phyloP scores from a whole-genome alignment of 2,113 vertebrate genomes.

The Sorex araneus region DNA sequence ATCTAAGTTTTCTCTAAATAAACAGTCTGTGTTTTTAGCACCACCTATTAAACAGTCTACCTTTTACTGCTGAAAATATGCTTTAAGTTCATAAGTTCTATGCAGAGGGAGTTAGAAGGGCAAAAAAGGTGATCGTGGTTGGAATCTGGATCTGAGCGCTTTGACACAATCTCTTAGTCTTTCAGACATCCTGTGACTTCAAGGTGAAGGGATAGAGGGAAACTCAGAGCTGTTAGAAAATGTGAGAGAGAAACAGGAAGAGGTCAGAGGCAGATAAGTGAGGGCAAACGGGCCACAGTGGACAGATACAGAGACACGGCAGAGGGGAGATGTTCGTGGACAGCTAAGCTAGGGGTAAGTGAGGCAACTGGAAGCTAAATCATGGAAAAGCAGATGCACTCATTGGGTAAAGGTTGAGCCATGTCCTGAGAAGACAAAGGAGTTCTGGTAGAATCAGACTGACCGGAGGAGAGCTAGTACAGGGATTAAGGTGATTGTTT shows the following conservation, averaged over 20 bases:
- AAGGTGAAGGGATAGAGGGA: neutral
- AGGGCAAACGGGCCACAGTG: neutral
- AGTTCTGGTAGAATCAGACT: neutral
- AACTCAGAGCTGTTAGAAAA: neutral
- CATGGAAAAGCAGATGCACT: neutral
- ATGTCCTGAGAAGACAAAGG: rapidly evolving
- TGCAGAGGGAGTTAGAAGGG: neutral
- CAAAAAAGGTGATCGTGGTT: neutral
- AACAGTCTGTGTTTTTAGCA: neutral
- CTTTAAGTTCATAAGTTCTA: neutral
- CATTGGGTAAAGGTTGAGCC: rapidly evolving
- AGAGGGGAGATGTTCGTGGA: neutral
- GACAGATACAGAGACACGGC: neutral
- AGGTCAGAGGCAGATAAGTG: neutral
- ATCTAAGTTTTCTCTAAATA: neutral
- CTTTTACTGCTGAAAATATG: neutral
- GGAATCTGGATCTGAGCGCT: neutral
- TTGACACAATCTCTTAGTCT: rapidly evolving
- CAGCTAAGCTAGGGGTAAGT: neutral
- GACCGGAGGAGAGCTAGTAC: neutral
- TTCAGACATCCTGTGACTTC: neutral
- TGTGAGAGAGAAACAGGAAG: neutral
- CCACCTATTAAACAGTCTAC: neutral
- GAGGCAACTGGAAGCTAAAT: no score
- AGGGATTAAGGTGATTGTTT: no score